Evolutionary conservation across 1,140 invertebrate genomes (phyloP).

Genomic region (Phortica variegata): DNA sequence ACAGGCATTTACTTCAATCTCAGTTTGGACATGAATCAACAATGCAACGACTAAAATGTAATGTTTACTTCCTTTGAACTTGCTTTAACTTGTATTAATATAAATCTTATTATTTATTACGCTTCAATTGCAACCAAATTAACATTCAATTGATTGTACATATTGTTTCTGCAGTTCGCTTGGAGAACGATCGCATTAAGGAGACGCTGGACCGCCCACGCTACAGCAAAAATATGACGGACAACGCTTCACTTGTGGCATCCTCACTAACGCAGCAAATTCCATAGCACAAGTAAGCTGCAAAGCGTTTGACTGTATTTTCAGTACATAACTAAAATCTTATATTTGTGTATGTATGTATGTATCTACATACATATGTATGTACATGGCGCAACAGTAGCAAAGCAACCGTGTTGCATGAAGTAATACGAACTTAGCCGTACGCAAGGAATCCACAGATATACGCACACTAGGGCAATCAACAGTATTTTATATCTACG

Average conservation of each 20-base stretch:
- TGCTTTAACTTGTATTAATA: no score
- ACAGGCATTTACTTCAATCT: constrained; percentile 57
- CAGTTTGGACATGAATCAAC: constrained; percentile 51
- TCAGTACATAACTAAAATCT: constrained; percentile 1
- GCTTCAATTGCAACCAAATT: no score
- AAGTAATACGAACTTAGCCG: no score
- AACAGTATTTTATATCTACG: no score
- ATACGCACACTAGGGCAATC: no score
- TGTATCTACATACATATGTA: background rate
- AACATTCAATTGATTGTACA: background rate
- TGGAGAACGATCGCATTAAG: constrained; percentile 54
- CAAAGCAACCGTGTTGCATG: no score
- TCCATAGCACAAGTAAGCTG: constrained; percentile 20
- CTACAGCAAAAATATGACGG: constrained; percentile 48
- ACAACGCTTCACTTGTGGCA: constrained; percentile 23
- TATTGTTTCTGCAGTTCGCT: constrained; percentile 38
- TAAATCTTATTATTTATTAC: no score
- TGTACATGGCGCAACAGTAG: background rate
- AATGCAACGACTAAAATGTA: constrained; percentile 24
- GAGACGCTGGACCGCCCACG: constrained; percentile 47
- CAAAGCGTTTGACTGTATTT: constrained; percentile 1
- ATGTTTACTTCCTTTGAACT: background rate
- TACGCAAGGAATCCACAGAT: no score
- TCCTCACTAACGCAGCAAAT: constrained; percentile 24
- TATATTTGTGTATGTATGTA: background rate